Evolutionary conservation across 2,113 vertebrate genomes (phyloP), one percentile per base, ranked within the genome.

Genomic region (Corythoichthys haematopterus): DNA sequence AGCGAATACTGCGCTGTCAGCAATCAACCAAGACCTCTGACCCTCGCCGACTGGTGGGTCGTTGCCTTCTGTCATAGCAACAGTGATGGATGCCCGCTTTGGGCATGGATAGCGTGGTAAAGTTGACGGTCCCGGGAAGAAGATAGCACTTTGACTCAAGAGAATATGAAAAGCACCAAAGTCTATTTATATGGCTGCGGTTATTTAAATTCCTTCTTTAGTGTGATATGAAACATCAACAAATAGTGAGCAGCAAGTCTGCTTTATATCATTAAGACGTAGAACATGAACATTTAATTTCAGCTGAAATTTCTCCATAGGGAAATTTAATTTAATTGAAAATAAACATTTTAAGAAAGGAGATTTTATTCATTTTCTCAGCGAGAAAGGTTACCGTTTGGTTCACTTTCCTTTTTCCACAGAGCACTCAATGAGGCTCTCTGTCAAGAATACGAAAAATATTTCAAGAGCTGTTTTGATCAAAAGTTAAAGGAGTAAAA

Each of bases 51-150:
- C 81, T 74, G 70, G 65, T 76, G 82, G 61, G 72, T 78, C 80
- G 82, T 83, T 61, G 20, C 40, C 40, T 28, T 64, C 59, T 71
- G 74, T 81, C 82, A 84, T 35, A 6, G 70, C 69, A 76, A 57
- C 70, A 70, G 70, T 85, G 81, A 87, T 13, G 51, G 84, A 88
- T 66, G 4, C 64, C 77, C 75, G 70, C 74, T 82, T 77, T 56
- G 65, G 81, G 80, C 73, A 1, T 78, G 75, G 37, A 66, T 73
- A 59, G 67, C 65, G 84, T 80, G 75, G 64, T 68, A 55, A 64
- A 77, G 72, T 70, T 83, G 65, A 79, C 67, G 69, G 74, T 79
- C 76, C 59, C 64, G 70, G 38, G 68, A 72, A 66, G 59, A 73
- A 68, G 20, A 16, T 48, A 60, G 68, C 16, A 16, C 72, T 71